These are phyloP conservation scores for Microctonus hyperodae DNA, from an alignment of 2,888 invertebrate genomes.

Conservation along the genomic window DNA sequence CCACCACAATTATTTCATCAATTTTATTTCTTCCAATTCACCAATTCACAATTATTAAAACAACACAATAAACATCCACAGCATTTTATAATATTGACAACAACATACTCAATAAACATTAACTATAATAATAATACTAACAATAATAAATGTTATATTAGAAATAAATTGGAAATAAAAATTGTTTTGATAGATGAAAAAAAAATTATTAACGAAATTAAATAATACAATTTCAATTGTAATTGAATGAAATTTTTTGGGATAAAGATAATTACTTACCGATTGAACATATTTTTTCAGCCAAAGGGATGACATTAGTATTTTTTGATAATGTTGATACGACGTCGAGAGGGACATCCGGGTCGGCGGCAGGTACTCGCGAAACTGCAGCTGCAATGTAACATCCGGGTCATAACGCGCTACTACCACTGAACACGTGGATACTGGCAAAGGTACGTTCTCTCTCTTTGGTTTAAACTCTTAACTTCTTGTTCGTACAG, in stretches of 20 bases:
- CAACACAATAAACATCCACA: no score
- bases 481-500: conserved; percentile 29
- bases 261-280: conserved; percentile 52
- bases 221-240: no score
- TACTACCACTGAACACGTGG: conserved; percentile 63
- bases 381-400: conserved; percentile 63
- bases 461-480: conserved; percentile 36
- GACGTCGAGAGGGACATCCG: conserved; percentile 58
- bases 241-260: not conserved
- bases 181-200: no score
- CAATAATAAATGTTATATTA: no score
- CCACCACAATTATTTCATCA: not conserved
- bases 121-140: no score
- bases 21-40: not conserved
- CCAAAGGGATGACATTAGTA: conserved; percentile 60
- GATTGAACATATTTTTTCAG: conserved; percentile 63
- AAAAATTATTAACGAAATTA: no score
- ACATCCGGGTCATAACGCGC: conserved; percentile 65
- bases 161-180: no score
- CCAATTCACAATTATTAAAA: no score
- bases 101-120: no score
- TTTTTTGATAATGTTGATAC: conserved; percentile 45
- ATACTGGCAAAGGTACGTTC: conserved; percentile 59
- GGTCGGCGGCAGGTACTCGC: conserved; percentile 62
- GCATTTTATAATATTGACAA: no score